These are phyloP conservation scores for Drosophila sechellia DNA, from an alignment of 1,140 invertebrate species.

Conservation along the genomic window DNA sequence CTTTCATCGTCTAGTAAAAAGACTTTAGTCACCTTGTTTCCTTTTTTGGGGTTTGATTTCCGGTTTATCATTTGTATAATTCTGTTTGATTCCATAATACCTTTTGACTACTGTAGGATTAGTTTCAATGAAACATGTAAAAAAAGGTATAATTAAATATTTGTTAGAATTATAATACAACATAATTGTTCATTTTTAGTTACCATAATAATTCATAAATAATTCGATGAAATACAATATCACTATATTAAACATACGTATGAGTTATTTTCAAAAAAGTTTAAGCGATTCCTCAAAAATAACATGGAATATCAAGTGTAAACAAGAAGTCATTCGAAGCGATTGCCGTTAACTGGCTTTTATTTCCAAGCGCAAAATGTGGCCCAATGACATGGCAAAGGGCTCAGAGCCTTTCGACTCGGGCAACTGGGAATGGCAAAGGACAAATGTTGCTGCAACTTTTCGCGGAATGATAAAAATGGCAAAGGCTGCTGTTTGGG, in stretches of 20 bases:
- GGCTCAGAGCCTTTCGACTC: slow-evolving; percentile 29
- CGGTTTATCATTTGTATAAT: neutral
- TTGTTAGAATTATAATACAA: no score
- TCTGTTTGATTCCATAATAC: slow-evolving; percentile 10
- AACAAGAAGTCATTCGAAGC: slow-evolving; percentile 65
- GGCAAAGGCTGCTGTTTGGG: slow-evolving; percentile 36
- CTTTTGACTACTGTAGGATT: no score
- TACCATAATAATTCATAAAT: no score
- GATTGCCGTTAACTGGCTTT: slow-evolving; percentile 24
- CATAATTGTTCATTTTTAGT: no score
- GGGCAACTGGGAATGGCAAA: slow-evolving; percentile 11
- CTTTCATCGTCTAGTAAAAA: slow-evolving; percentile 38
- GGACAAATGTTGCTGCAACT: slow-evolving; percentile 53
- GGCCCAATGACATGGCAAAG: slow-evolving; percentile 40
- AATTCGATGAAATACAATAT: no score
- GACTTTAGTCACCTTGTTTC: slow-evolving; percentile 27
- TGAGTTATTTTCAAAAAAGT: neutral
- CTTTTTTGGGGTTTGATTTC: neutral
- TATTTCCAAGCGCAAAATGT: slow-evolving; percentile 6
- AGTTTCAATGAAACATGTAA: neutral
- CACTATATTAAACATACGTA: no score
- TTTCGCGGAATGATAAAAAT: slow-evolving; percentile 64
- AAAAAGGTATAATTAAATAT: no score
- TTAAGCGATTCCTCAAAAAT: neutral
- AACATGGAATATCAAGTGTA: slow-evolving; percentile 11